Evolutionary conservation across 2,888 invertebrate genomes (phyloP).

Genomic region (Trissoscelio sp.): DNA sequence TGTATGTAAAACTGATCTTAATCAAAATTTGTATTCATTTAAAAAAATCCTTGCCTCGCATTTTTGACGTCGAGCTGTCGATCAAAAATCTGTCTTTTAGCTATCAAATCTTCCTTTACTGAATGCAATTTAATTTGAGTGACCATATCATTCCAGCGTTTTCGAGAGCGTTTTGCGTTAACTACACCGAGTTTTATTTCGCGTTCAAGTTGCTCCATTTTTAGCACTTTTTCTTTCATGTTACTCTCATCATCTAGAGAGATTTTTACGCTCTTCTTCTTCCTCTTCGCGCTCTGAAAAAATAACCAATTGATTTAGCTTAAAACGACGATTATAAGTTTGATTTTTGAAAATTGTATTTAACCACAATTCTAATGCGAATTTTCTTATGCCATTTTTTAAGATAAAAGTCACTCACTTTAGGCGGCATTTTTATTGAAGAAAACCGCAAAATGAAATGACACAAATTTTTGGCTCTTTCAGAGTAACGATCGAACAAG

Average conservation of each 20-base stretch:
- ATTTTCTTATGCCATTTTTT: not conserved
- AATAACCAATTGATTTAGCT: not conserved
- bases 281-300: constrained; percentile 11
- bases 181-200: constrained; percentile 81
- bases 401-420: constrained; percentile 17
- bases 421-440: constrained; percentile 29
- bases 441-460: not conserved
- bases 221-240: constrained; percentile 74
- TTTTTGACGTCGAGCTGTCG: constrained; percentile 83
- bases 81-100: constrained; percentile 83
- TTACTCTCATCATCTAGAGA: constrained; percentile 63
- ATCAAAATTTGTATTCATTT: too few species aligned
- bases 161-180: constrained; percentile 78
- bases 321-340: too few species aligned
- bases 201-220: constrained; percentile 79
- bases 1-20: too few species aligned
- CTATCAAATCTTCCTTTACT: constrained; percentile 81
- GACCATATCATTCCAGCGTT: constrained; percentile 82
- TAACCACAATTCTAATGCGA: not conserved
- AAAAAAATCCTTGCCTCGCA: constrained; percentile 76
- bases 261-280: constrained; percentile 41
- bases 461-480: constrained; percentile 16
- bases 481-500: constrained; percentile 15
- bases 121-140: constrained; percentile 81
- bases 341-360: not conserved